Conservation (phyloP, 1,140 invertebrate genomes). For the Augochlora pura region DNA sequence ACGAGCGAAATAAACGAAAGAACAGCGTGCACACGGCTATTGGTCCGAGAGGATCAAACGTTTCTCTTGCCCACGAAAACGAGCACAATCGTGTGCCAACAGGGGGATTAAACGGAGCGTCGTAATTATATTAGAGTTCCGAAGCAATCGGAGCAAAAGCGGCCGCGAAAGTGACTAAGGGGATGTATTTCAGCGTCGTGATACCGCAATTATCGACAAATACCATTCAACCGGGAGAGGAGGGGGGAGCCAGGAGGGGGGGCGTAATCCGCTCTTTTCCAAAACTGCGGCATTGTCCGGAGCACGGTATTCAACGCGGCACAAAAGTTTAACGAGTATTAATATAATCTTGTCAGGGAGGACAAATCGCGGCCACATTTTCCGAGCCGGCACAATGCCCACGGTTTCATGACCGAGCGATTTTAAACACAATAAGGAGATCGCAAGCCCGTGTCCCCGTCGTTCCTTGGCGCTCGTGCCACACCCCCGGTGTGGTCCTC, state of each 20-base stretch:
- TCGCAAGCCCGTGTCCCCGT: neutral
- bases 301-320: neutral
- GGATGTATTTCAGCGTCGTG: neutral
- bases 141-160: no score
- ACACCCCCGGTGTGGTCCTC: conserved; percentile 36
- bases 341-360: conserved; percentile 40
- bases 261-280: neutral
- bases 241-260: no score
- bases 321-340: conserved; percentile 29
- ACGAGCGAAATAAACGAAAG: no score
- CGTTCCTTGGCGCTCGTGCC: conserved; percentile 21
- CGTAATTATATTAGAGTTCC: no score
- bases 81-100: no score
- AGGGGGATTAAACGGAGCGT: no score
- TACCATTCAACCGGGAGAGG: neutral
- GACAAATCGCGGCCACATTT: conserved; percentile 30
- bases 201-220: neutral
- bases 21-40: no score
- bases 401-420: conserved; percentile 31
- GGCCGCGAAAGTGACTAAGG: neutral
- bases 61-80: no score
- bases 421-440: conserved; percentile 34
- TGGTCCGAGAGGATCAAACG: no score
- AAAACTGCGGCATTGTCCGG: neutral
- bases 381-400: conserved; percentile 10